phyloP scores from a whole-genome alignment of 2,797 vertebrate species.

The Petrocephalus schoutedeni region DNA sequence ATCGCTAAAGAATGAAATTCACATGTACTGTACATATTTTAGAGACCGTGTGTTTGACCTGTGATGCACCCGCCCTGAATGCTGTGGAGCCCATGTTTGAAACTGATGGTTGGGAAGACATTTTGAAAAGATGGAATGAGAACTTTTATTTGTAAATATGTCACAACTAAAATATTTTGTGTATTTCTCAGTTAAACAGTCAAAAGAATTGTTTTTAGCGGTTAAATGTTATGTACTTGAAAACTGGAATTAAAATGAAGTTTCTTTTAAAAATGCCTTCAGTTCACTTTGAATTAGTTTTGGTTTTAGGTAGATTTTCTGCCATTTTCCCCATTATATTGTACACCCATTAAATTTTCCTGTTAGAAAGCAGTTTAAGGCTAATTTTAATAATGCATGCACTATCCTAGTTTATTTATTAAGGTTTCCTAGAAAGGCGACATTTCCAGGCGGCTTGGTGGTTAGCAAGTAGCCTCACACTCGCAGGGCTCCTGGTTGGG shows the following conservation, averaged over 20 bases:
- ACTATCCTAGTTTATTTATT: background rate
- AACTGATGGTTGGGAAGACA: background rate
- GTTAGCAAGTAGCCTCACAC: background rate
- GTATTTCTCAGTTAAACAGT: background rate
- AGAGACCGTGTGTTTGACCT: background rate
- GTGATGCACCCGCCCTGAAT: background rate
- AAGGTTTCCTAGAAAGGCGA: background rate
- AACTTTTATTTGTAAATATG: slow-evolving; percentile 4
- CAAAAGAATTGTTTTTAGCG: background rate
- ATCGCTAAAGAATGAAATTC: background rate
- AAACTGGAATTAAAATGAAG: background rate
- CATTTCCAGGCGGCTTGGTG: background rate
- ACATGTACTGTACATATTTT: background rate
- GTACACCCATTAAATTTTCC: background rate
- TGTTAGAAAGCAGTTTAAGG: background rate
- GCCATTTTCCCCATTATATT: background rate
- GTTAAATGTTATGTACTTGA: background rate
- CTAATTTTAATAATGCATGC: background rate
- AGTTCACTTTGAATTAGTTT: background rate
- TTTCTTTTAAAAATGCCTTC: background rate
- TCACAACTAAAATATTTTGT: background rate
- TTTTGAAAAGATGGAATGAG: background rate
- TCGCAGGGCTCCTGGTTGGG: background rate
- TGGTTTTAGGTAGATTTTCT: background rate
- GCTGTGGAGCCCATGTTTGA: background rate